Evolutionary conservation across 1,140 invertebrate species (phyloP), one percentile per base, ranked within the genome.

Genomic region (Meloidogyne hapla): DNA sequence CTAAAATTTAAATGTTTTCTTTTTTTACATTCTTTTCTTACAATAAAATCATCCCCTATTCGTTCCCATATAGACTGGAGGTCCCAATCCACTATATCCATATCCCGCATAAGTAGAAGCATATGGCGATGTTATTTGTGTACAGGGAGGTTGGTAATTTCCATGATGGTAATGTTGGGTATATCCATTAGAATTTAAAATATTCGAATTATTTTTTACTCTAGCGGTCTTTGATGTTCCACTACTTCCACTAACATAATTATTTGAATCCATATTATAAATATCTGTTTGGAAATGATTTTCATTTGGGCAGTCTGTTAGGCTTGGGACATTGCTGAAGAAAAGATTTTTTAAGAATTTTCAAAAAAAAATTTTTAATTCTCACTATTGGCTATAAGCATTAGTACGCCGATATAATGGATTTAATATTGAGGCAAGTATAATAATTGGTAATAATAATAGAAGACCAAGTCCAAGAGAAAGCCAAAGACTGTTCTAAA

Each of bases 401-500:
- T 81, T 48, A 5, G 74, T 75, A 42, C 69, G 73, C n/a, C 61
- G 45, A 69, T 82, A 82, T 28, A 82, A 80, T 26, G 42, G 74
- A 56, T 68, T 78, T 40, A 82, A 64, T 33, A 73, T 25, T n/a
- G 77, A 84, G 33, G 79, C 63, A 40, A 82, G 18, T 69, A 82
- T 45, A 62, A 82, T 84, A 40, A 82, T 67, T 42, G 82, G 81
- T 26, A 82, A 28, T 28, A 83, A 69, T 61, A 82, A 68, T 18
- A 83, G 10, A 23, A 82, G 23, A 75, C 81, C 83, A 15, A 82
- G 67, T 1, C 65, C 62, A 83, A 84, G 64, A 13, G 81, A 69
- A 64, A 84, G 77, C 81, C 81, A 82, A 38, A 82, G 26, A 10
- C 77, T 79, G 61, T 82, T 82, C 77, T 78, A 26, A n/a, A 69